Evolutionary conservation across 1,140 invertebrate species (phyloP), one percentile per base, ranked within the genome.

Genomic region (Drosophila sechellia): DNA sequence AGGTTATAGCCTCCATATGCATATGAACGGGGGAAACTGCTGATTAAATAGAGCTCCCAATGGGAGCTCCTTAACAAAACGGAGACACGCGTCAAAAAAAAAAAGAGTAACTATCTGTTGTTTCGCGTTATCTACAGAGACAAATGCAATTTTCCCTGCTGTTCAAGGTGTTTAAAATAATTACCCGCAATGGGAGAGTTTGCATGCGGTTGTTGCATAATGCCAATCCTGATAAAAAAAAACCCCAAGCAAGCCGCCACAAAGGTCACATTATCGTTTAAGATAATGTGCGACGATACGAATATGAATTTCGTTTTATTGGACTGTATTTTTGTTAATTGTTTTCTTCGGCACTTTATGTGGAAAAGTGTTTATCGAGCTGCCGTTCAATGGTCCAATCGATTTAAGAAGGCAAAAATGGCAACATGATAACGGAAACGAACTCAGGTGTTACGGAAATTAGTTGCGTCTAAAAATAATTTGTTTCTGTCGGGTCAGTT

Each of bases 381-480:
- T 56, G 50, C 55, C 56, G 22, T 35, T 25, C 34, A 52, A 49
- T 50, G 52, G 54, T 74, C 45, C 58, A 60, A 76, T 76, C 54
- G 45, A 71, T 61, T 56, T 68, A 37, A 27, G 31, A 31, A 40
- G 42, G 39, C 1, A 17, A 53, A 53, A 52, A 39, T 42, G 15
- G 34, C 25, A 40, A n/a, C 11, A 2, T 65, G 58, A 69, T 74
- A 59, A 59, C 49, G 22, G 35, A 60, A 65, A 25, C 39, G 25
- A 59, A 48, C 55, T 80, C 50, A 85, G 81, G 79, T 81, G 81
- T 72, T 68, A 69, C 75, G 83, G 58, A 75, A 86, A 86, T 81
- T 87, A 63, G 77, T 74, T 68, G 31, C 54, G 55, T 78, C 79
- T 81, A 81, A 68, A 80, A 60, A 79, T 78, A 87, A 87, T 87